phyloP scores from a whole-genome alignment of 2,888 invertebrate genomes.

The Melinaea menophilus region DNA sequence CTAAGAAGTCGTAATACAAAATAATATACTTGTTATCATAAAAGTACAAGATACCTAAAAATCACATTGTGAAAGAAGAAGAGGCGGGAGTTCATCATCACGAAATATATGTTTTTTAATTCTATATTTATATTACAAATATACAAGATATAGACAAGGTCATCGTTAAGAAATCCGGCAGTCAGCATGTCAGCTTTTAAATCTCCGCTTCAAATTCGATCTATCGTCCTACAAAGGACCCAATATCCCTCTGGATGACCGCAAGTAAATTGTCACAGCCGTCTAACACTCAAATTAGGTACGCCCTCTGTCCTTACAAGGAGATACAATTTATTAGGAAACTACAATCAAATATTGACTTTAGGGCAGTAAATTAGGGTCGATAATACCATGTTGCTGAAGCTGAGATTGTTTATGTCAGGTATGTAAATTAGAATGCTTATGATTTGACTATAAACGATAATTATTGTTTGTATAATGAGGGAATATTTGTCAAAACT shows the following conservation, averaged over 20 bases:
- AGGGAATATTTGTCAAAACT: slow-evolving; percentile 8
- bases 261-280: slow-evolving; percentile 27
- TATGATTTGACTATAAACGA: background rate
- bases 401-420: slow-evolving; percentile 19
- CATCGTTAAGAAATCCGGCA: background rate
- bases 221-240: slow-evolving; percentile 31
- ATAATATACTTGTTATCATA: background rate
- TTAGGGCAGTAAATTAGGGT: slow-evolving; percentile 5
- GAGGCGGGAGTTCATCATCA: slow-evolving; percentile 3
- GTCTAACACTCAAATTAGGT: slow-evolving; percentile 33
- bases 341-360: slow-evolving; percentile 14
- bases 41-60: background rate
- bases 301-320: slow-evolving; percentile 32
- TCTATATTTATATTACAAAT: too few relatives aligned
- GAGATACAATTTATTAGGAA: slow-evolving; percentile 16
- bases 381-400: slow-evolving; percentile 1
- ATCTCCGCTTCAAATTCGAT: slow-evolving; percentile 10
- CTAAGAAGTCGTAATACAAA: too few relatives aligned
- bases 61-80: slow-evolving; percentile 12
- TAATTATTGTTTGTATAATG: background rate
- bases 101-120: too few relatives aligned
- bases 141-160: too few relatives aligned
- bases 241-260: slow-evolving; percentile 31
- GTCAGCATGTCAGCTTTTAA: slow-evolving; percentile 1
- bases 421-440: slow-evolving; percentile 29